Conservation (phyloP, 2,888 invertebrate species). For the Melangyna quadrimaculata region DNA sequence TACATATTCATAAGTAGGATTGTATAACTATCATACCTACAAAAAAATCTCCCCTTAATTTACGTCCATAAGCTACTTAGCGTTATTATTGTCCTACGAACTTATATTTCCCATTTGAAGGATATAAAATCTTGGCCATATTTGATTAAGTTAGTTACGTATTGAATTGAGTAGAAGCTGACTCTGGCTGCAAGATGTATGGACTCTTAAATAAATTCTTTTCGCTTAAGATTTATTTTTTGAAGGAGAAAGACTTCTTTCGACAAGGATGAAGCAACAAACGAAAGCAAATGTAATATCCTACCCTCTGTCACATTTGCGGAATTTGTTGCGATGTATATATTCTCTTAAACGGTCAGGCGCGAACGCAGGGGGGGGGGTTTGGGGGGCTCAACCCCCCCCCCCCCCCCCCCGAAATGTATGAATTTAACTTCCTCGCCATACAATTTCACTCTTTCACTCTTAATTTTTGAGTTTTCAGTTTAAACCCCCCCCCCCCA, state of each 20-base stretch:
- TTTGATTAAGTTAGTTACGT: constrained; percentile 33
- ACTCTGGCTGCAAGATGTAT: not conserved
- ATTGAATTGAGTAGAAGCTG: constrained; percentile 41
- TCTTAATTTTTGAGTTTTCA: too few relatives aligned
- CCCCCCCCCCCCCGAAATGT: too few relatives aligned
- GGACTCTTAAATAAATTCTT: constrained; percentile 19
- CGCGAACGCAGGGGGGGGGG: too few relatives aligned
- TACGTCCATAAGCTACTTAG: not conserved
- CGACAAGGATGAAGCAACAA: constrained; percentile 4
- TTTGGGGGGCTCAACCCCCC: too few relatives aligned
- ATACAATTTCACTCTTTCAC: too few relatives aligned
- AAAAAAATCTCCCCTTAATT: not conserved
- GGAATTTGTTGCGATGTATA: not conserved
- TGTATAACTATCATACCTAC: too few relatives aligned
- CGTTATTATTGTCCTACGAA: not conserved
- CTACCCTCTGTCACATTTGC: not conserved
- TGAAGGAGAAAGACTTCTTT: constrained; percentile 10
- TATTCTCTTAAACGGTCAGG: constrained; percentile 32
- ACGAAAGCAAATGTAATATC: constrained; percentile 46
- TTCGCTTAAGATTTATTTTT: not conserved
- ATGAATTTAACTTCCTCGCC: too few relatives aligned
- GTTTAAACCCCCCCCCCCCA: too few relatives aligned
- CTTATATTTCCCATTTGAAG: not conserved
- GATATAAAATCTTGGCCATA: not conserved
- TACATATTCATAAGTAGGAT: too few relatives aligned